Percentiles rank a stretch among this genome's conserved stretches.
Conservation (phyloP, 2,888 invertebrate genomes). For the Magallana nippona region DNA sequence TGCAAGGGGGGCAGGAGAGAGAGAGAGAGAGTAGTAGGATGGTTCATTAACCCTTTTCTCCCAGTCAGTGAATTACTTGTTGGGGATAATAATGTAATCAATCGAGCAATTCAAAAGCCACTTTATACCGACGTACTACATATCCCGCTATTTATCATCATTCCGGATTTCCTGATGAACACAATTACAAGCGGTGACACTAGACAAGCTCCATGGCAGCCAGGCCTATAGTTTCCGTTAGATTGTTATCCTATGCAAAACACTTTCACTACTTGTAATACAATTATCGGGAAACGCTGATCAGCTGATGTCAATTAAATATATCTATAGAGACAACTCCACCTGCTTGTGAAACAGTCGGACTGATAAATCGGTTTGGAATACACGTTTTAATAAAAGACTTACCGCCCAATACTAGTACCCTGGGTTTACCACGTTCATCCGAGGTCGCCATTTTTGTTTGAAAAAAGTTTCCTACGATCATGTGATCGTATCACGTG, state of each 20-base stretch:
- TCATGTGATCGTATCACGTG: constrained; percentile 53
- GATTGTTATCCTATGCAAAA: not conserved
- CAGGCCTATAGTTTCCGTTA: not conserved
- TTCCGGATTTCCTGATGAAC: not conserved
- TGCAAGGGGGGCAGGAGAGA: too few relatives aligned
- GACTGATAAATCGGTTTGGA: not conserved
- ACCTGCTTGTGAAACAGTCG: not conserved
- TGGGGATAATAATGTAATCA: too few relatives aligned
- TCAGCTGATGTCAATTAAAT: too few relatives aligned
- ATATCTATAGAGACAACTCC: not conserved
- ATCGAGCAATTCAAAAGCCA: too few relatives aligned
- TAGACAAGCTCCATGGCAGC: not conserved
- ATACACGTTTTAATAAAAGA: not conserved
- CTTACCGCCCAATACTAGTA: constrained; percentile 62
- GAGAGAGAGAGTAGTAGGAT: too few relatives aligned
- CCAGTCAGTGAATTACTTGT: too few relatives aligned
- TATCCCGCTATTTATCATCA: too few relatives aligned
- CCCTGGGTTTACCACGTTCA: constrained; percentile 50
- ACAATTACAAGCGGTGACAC: not conserved
- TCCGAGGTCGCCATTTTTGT: constrained; percentile 58
- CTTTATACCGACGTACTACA: too few relatives aligned
- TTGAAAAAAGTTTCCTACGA: constrained; percentile 29
- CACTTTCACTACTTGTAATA: not conserved
- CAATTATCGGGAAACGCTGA: too few relatives aligned
- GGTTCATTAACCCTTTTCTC: too few relatives aligned